Conservation (phyloP, 2,113 vertebrate genomes). For the Cryptotis parvus region DNA sequence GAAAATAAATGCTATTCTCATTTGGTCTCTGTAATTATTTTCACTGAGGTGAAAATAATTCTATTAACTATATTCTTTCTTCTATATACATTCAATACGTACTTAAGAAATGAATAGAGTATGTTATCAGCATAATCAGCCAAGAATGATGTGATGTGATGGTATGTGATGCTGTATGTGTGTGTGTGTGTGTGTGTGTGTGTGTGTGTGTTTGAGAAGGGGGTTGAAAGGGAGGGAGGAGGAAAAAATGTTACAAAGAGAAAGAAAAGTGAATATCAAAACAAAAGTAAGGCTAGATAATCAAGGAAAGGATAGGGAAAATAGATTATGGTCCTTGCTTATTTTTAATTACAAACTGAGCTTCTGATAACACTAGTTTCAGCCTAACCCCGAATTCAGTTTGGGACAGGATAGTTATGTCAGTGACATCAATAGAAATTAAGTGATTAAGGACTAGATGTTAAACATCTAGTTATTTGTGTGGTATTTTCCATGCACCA, state of each 20-base stretch:
- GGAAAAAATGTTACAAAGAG: neutral
- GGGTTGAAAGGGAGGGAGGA: neutral
- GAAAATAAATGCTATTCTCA: neutral
- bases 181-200: neutral
- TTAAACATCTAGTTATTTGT: conserved; percentile 5
- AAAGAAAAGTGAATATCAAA: neutral
- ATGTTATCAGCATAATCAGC: neutral
- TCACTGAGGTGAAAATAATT: neutral
- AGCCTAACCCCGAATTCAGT: neutral
- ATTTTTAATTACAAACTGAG: neutral
- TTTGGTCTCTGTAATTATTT: conserved; percentile 43
- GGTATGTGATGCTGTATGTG: neutral
- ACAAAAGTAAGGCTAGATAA: neutral
- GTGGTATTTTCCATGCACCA: neutral
- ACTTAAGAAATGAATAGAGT: neutral
- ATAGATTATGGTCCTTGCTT: neutral
- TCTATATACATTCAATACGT: neutral
- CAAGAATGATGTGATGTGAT: neutral
- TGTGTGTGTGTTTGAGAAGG: neutral
- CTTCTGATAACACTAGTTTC: neutral
- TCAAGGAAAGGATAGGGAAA: neutral
- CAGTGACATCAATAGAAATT: neutral
- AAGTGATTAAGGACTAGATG: neutral
- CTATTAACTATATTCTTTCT: neutral
- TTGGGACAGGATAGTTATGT: neutral